Conservation (phyloP, 2,113 vertebrate species). For the Otis tarda region DNA sequence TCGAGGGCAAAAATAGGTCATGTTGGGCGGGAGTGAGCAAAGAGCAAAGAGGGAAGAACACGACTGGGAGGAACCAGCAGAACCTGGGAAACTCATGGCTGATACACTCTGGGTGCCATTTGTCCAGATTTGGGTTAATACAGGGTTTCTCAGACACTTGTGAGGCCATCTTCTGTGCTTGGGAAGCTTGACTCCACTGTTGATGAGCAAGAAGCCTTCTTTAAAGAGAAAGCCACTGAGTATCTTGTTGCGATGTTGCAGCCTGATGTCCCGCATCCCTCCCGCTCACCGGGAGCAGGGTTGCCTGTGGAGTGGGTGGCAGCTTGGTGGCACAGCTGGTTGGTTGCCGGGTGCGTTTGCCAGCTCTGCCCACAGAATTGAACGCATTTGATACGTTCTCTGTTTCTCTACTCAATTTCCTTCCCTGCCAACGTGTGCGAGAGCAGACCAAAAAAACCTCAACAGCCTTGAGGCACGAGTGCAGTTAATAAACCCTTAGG, state of each 20-base stretch:
- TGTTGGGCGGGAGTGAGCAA: neutral
- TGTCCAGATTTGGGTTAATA: neutral
- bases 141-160: neutral
- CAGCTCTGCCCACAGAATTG: neutral
- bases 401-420: neutral
- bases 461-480: neutral
- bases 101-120: neutral
- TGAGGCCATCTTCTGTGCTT: neutral
- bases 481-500: neutral
- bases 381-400: accelerated
- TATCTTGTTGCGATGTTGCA: neutral
- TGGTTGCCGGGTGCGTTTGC: accelerated
- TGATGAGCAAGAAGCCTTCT: neutral
- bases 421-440: accelerated
- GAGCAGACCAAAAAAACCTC: neutral
- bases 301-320: neutral
- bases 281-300: accelerated
- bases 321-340: neutral
- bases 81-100: neutral
- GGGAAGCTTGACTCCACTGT: neutral
- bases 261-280: neutral
- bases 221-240: neutral
- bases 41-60: neutral
- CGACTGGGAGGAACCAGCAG: neutral
- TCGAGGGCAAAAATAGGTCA: neutral